These are phyloP conservation scores for Salvelinus sp. DNA, from an alignment of 2,113 vertebrate species.

Conservation along the genomic window DNA sequence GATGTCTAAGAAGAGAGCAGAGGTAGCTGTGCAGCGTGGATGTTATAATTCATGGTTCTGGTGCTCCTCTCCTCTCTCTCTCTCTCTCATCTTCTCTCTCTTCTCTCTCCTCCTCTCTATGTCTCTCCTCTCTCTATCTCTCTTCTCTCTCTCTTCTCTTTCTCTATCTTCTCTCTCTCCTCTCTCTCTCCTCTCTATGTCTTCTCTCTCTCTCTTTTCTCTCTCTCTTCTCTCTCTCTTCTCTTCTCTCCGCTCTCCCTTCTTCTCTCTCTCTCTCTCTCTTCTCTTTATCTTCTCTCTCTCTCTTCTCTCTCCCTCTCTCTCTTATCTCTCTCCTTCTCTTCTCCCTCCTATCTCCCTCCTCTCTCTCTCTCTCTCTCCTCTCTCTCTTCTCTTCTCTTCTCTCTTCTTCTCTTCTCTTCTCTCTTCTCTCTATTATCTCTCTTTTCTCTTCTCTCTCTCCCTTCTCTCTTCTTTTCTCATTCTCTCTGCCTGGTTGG, in stretches of 20 bases:
- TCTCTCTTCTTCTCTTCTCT: too few species aligned
- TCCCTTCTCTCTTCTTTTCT: background rate
- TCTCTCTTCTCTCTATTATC: too few species aligned
- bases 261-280: too few species aligned
- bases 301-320: background rate
- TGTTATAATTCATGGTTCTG: constrained; percentile 51
- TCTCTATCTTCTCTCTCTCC: background rate
- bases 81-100: background rate
- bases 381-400: background rate
- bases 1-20: constrained; percentile 39
- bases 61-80: constrained; percentile 4
- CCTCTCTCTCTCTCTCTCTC: too few species aligned
- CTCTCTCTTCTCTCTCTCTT: too few species aligned
- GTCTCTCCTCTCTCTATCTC: background rate
- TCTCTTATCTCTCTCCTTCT: background rate
- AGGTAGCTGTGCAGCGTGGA: constrained; percentile 51
- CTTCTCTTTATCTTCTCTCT: too few species aligned
- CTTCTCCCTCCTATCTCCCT: background rate
- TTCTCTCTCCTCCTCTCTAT: background rate
- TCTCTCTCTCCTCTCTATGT: background rate
- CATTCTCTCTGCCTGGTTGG: background rate
- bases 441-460: too few species aligned
- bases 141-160: too few species aligned
- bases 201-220: background rate
- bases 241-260: too few species aligned